phyloP scores from a whole-genome alignment of 2,113 vertebrate species.

The Plecotus auritus region DNA sequence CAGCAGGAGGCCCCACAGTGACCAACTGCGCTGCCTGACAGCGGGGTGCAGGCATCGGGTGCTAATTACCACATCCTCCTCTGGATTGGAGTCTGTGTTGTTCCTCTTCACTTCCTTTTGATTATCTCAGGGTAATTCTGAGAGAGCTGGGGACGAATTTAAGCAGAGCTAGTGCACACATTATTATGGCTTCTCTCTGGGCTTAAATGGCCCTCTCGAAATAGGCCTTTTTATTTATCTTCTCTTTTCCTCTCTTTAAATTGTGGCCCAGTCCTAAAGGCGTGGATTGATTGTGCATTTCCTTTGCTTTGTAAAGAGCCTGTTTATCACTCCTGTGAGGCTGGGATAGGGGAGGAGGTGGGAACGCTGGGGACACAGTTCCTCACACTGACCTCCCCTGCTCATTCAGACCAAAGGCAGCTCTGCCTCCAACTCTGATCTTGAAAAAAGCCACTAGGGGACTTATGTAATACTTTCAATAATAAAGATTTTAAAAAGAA shows the following conservation, averaged over 20 bases:
- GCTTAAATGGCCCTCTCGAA: constrained; percentile 69
- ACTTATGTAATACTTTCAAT: too few relatives aligned
- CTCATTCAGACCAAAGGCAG: neutral
- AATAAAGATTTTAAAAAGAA: too few relatives aligned
- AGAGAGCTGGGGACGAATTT: constrained; percentile 65
- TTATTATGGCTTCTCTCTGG: constrained; percentile 67
- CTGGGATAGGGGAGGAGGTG: neutral
- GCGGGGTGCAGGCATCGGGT: neutral
- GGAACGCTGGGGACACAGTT: neutral
- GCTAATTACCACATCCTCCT: constrained; percentile 55
- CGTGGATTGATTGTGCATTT: constrained; percentile 46
- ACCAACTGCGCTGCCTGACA: constrained; percentile 32
- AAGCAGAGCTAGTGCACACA: constrained; percentile 58
- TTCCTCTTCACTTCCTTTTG: constrained; percentile 71
- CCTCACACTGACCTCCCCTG: neutral
- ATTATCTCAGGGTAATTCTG: constrained; percentile 74
- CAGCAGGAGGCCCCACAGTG: constrained; percentile 21
- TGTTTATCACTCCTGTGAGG: constrained; percentile 51
- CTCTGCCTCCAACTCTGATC: neutral
- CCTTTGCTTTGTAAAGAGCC: constrained; percentile 50
- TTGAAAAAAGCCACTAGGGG: neutral
- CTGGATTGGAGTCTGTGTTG: constrained; percentile 41
- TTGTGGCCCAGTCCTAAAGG: constrained; percentile 36
- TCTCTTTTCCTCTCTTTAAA: constrained; percentile 56
- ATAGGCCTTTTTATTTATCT: constrained; percentile 74